Conservation (phyloP, 2,113 vertebrate genomes). For the Tonatia bakeri region DNA sequence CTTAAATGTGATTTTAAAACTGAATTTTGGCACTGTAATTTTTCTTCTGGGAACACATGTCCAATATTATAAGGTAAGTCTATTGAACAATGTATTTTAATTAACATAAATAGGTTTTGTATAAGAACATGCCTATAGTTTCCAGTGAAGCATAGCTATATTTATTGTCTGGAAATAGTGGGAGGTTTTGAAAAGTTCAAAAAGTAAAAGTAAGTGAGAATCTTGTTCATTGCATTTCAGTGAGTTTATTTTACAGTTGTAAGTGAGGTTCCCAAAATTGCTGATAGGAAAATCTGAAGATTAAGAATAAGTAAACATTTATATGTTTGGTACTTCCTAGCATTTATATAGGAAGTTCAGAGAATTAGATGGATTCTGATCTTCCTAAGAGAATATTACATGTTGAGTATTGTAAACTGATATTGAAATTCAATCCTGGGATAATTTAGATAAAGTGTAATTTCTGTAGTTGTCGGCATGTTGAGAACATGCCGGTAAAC, state of each 20-base stretch:
- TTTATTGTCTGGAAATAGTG: background rate
- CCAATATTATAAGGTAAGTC: conserved; percentile 4
- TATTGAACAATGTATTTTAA: background rate
- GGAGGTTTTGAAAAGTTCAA: background rate
- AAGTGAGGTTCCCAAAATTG: background rate
- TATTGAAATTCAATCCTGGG: background rate
- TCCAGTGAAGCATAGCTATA: background rate
- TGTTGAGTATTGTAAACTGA: background rate
- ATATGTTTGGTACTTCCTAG: background rate
- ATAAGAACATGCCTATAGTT: background rate
- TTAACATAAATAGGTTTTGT: background rate
- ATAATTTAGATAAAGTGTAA: conserved; percentile 49
- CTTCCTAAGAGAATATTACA: background rate
- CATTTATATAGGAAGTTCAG: background rate
- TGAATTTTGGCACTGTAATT: background rate
- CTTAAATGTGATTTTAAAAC: conserved; percentile 44
- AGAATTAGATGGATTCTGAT: background rate
- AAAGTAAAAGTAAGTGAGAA: background rate
- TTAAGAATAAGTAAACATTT: background rate
- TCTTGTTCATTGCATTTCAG: background rate
- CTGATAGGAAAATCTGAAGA: background rate
- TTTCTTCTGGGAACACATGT: background rate
- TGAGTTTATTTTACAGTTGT: background rate
- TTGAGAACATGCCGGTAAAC: conserved; percentile 34
- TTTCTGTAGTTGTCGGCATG: conserved; percentile 4